Base-by-base conservation (phyloP, 2,797 vertebrate genomes). In the Premnoplex brunnescens region DNA sequence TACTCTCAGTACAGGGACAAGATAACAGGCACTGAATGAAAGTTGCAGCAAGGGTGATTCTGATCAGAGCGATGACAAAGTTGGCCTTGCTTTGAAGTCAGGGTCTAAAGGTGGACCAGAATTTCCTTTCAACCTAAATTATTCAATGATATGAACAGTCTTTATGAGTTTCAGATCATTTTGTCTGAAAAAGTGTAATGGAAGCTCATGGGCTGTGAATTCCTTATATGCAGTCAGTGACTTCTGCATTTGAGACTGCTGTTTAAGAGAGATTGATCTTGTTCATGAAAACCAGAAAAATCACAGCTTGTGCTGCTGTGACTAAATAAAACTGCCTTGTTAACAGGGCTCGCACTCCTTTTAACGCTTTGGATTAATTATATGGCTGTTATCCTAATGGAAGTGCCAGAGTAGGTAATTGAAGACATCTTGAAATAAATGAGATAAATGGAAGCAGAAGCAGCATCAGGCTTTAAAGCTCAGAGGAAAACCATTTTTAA, bases 391-490 rank as follows among this genome's bases (percentile, higher is more conserved):
- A 91, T 43, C 56, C 32, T 95, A 92, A 93, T 91, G 78, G 83
- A 79, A 89, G 26, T 63, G 63, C 52, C 37, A 27, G 67, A 64
- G 71, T 63, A 87, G 59, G 56, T 93, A 95, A 91, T 91, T 94
- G 75, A 89, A 93, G 80, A 46, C 77, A 78, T 94, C 93, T 94
- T 94, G 83, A 96, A 93, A 74, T 88, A 94, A 93, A 95, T 91
- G 14, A 88, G 83, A 81, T 95, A 84, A 94, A 41, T 76, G 62
- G 48, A 59, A 89, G 51, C 48, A 91, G 77, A 84, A 87, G 60
- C 37, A 89, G 32, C 59, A 67, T 77, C 51, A 81, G 74, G 56
- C 64, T 91, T 87, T 39, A 85, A 83, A 78, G 64, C 73, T 80
- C 52, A 73, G 59, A 86, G 39, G 26, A 86, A 67, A 79, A 51